phyloP scores from a whole-genome alignment of 2,113 vertebrate species.

The Pelusios castaneus region DNA sequence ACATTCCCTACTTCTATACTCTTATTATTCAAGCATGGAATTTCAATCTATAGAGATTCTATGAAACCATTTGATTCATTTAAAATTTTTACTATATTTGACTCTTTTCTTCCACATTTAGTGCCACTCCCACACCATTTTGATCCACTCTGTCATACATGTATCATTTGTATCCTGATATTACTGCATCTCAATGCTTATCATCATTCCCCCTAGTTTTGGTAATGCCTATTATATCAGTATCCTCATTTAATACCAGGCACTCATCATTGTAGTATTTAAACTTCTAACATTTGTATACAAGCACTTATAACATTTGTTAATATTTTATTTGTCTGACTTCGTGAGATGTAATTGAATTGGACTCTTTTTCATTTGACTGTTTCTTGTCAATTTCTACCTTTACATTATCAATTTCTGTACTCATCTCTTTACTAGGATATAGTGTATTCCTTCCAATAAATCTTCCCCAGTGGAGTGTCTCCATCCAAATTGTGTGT shows the following conservation, averaged over 20 bases:
- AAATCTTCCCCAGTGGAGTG: not conserved
- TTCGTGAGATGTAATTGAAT: not conserved
- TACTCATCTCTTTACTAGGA: not conserved
- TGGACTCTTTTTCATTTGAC: not conserved
- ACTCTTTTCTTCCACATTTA: not conserved
- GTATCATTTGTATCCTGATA: not conserved
- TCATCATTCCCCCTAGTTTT: not conserved
- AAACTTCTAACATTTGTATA: not conserved
- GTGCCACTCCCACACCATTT: not conserved
- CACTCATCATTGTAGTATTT: not conserved
- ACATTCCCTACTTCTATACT: not conserved
- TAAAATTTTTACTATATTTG: not conserved
- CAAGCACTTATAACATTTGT: not conserved
- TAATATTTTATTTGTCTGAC: not conserved
- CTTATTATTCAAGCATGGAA: not conserved
- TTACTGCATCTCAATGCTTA: not conserved
- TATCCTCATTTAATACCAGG: not conserved
- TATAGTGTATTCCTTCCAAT: not conserved
- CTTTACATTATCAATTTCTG: not conserved
- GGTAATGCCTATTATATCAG: not conserved
- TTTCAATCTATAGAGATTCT: not conserved
- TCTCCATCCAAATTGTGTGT: not conserved
- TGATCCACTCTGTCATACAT: not conserved
- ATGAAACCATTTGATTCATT: not conserved
- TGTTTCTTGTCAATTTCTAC: not conserved